These are phyloP conservation scores for Anthopleura xanthogrammica DNA, from an alignment of 92 coral and sea anemone genomes.

Conservation along the genomic window DNA sequence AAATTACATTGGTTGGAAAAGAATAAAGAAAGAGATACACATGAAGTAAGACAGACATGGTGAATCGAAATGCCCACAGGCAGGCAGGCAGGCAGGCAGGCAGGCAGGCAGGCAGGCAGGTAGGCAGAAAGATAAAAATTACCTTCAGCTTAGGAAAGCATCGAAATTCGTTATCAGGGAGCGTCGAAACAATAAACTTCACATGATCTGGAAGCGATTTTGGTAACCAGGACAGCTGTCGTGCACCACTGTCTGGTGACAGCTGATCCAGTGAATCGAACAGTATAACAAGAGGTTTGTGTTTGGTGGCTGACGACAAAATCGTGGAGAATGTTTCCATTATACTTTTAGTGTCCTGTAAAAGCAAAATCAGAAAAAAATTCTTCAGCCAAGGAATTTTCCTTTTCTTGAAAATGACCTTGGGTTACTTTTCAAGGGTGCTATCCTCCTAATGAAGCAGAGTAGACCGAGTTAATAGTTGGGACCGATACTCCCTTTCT, in stretches of 20 bases:
- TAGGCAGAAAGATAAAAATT: not conserved
- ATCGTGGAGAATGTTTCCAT: constrained; percentile 53
- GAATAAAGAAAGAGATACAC: too few relatives aligned
- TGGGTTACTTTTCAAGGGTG: too few relatives aligned
- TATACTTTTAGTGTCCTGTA: constrained; percentile 58
- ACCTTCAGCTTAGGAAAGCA: constrained; percentile 76
- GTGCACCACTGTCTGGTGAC: constrained; percentile 60
- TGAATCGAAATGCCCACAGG: too few relatives aligned
- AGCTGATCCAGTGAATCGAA: constrained; percentile 82
- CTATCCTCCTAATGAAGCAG: too few relatives aligned
- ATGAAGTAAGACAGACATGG: too few relatives aligned
- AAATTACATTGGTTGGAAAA: too few relatives aligned
- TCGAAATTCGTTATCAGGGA: constrained; percentile 69
- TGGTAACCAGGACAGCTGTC: constrained; percentile 76
- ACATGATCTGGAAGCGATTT: constrained; percentile 67
- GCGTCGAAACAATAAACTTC: constrained; percentile 74
- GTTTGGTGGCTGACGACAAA: constrained; percentile 59
- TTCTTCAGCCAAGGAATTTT: too few relatives aligned
- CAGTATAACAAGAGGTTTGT: constrained; percentile 57
- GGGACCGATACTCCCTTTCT: too few relatives aligned
- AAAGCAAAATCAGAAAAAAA: not conserved
- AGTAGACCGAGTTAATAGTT: too few relatives aligned
- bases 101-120: too few relatives aligned
- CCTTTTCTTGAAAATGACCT: too few relatives aligned
- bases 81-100: too few relatives aligned